phyloP scores from a whole-genome alignment of 2,888 invertebrate species.

The Chaetogeoica ovagalla region DNA sequence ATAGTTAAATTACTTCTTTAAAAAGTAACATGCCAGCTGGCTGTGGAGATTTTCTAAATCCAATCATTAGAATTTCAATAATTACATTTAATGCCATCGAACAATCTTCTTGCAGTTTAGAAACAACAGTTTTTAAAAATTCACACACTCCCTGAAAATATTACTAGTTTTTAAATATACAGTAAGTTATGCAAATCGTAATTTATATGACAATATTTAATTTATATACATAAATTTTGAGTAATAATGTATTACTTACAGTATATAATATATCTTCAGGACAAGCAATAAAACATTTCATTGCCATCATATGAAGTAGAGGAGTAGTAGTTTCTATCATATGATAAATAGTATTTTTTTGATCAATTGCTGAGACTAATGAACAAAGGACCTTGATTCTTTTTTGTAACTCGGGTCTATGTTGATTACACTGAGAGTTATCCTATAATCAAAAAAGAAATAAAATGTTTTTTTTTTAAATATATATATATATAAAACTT shows the following conservation, averaged over 20 bases:
- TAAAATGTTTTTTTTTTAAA: not conserved
- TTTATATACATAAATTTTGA: too few relatives aligned
- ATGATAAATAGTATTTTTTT: conserved; percentile 31
- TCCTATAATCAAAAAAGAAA: conserved; percentile 24
- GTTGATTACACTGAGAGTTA: conserved; percentile 21
- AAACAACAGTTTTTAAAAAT: conserved; percentile 37
- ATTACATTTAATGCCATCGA: conserved; percentile 19
- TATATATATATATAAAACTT: not conserved
- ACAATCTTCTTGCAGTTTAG: conserved; percentile 44
- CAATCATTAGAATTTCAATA: conserved; percentile 47
- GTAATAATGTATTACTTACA: too few relatives aligned
- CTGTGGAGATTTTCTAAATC: conserved; percentile 46
- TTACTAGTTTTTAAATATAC: not conserved
- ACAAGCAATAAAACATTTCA: conserved; percentile 41
- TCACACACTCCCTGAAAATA: conserved; percentile 40
- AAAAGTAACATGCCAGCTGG: conserved; percentile 41
- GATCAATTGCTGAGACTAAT: conserved; percentile 48
- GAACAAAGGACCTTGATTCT: conserved; percentile 43
- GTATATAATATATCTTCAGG: conserved; percentile 40
- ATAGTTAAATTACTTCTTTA: conserved; percentile 38
- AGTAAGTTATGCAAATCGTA: not conserved
- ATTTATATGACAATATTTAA: not conserved
- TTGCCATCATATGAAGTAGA: conserved; percentile 28
- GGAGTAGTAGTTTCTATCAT: conserved; percentile 42
- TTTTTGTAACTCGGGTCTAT: conserved; percentile 36